Evolutionary conservation across 2,888 invertebrate genomes (phyloP), one percentile per base, ranked within the genome.

Genomic region (Diaphora mendica): DNA sequence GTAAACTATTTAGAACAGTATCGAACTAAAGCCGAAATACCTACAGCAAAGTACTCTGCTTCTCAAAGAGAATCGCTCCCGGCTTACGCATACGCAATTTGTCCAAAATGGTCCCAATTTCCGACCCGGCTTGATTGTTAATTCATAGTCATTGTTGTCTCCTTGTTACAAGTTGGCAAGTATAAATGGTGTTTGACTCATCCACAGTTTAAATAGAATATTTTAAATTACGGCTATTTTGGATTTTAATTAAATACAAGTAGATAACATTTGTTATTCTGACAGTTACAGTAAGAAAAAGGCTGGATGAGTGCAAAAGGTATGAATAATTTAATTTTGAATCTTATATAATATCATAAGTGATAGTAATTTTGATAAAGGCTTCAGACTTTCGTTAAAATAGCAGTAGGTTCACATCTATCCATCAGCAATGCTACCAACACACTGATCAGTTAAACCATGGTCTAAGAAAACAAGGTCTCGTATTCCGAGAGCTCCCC

Each of bases 81-180:
- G 70, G 78, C 78, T 79, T 85, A 85, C 85, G 86, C 84, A 86
- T 87, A 89, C 86, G 84, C 85, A 89, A 89, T 89, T 91, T 89
- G 88, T 88, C 85, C 80, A 79, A 90, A 89, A 88, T 82, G 83
- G 79, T 81, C 84, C 88, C 85, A 89, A 89, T 91, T 89, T 88
- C 86, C 85, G 81, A 86, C 84, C 86, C 85, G 78, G 86, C 85
- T 89, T 91, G 90, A 92, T 92, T 91, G 91, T 91, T 92, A 92
- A 93, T 92, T 92, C 92, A 92, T 89, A 85, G 85, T 87, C 90
- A 89, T 88, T 91, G 91, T 92, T 89, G 82, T 82, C 81, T 86
- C 83, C 80, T 87, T 88, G 90, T 89, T 88, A 88, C 86, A 83
- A 90, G 85, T 90, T 88, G 74, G 80, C 76, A 80, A 87, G 79